Conservation (phyloP, 92 coral and sea anemone genomes). For the Zoanthus solanderi region DNA sequence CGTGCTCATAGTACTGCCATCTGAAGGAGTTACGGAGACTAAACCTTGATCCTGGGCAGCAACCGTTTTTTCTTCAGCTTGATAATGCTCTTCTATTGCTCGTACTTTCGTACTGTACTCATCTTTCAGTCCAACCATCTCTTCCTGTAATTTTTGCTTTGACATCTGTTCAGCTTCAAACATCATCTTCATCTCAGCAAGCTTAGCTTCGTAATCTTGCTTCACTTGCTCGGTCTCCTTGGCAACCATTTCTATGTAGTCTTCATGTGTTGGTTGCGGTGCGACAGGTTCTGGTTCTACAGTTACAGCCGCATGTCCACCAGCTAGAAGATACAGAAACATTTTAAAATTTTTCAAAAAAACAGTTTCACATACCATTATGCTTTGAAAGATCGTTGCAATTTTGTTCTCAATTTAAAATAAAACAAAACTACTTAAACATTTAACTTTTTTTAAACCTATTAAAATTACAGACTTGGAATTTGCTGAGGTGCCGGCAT, state of each 20-base stretch:
- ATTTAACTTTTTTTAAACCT: not conserved
- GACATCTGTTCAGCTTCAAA: slow-evolving; percentile 94
- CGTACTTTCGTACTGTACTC: slow-evolving; percentile 84
- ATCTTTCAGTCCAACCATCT: slow-evolving; percentile 78
- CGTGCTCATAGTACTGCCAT: slow-evolving; percentile 69
- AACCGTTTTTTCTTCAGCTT: slow-evolving; percentile 39
- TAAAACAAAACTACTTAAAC: not conserved
- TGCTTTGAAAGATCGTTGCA: no score
- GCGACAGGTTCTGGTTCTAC: slow-evolving; percentile 53
- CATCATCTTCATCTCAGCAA: slow-evolving; percentile 88
- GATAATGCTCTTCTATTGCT: slow-evolving; percentile 89
- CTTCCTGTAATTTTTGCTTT: slow-evolving; percentile 90
- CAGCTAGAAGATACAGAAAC: slow-evolving; percentile 2
- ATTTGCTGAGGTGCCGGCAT: not conserved
- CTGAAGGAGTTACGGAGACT: slow-evolving; percentile 41
- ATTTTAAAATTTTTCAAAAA: not conserved
- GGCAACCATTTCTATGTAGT: slow-evolving; percentile 71
- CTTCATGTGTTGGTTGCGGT: slow-evolving; percentile 57
- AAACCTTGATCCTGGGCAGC: slow-evolving; percentile 18
- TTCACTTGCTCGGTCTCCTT: slow-evolving; percentile 84
- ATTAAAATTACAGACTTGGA: not conserved
- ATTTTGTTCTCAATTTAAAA: no score
- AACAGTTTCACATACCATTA: no score
- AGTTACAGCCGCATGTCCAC: slow-evolving; percentile 38
- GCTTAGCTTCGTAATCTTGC: slow-evolving; percentile 83